A percentile compares a stretch with the other conserved stretches of the same genome.
phyloP scores from a whole-genome alignment of 2,888 invertebrate species.

The Epiblema foenella region DNA sequence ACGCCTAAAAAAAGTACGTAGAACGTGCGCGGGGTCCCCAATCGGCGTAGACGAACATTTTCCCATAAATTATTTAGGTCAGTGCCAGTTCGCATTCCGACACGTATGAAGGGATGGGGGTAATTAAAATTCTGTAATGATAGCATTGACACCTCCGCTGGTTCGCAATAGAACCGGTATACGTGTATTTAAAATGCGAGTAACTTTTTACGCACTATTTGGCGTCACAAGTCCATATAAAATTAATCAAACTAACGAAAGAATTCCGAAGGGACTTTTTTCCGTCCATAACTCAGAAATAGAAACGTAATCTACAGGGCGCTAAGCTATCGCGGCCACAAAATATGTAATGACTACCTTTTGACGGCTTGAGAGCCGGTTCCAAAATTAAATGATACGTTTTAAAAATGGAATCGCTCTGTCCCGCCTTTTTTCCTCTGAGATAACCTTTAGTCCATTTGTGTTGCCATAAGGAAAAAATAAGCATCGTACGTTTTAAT shows the following conservation, averaged over 20 bases:
- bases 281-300: constrained; percentile 65
- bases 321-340: constrained; percentile 77
- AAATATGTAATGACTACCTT: constrained; percentile 84
- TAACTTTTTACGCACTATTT: constrained; percentile 42
- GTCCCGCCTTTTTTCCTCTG: constrained; percentile 83
- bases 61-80: constrained; percentile 78
- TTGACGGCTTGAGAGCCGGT: constrained; percentile 84
- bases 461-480: constrained; percentile 81
- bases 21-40: constrained; percentile 38
- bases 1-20: constrained; percentile 47
- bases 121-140: constrained; percentile 77
- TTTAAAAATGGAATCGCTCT: constrained; percentile 84
- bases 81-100: constrained; percentile 70
- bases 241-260: constrained; percentile 21
- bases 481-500: constrained; percentile 80
- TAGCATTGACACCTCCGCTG: constrained; percentile 68
- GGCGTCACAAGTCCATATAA: constrained; percentile 21
- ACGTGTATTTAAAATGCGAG: constrained; percentile 36
- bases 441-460: constrained; percentile 84
- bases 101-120: constrained; percentile 73
- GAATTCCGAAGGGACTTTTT: constrained; percentile 39
- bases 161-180: constrained; percentile 48
- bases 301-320: constrained; percentile 69
- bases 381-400: constrained; percentile 85
- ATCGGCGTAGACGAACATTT: constrained; percentile 60